A percentile compares a stretch with the other conserved stretches of the same genome.
Evolutionary conservation across 2,888 invertebrate genomes (phyloP).

Genomic region (Athripsodes cinereus): DNA sequence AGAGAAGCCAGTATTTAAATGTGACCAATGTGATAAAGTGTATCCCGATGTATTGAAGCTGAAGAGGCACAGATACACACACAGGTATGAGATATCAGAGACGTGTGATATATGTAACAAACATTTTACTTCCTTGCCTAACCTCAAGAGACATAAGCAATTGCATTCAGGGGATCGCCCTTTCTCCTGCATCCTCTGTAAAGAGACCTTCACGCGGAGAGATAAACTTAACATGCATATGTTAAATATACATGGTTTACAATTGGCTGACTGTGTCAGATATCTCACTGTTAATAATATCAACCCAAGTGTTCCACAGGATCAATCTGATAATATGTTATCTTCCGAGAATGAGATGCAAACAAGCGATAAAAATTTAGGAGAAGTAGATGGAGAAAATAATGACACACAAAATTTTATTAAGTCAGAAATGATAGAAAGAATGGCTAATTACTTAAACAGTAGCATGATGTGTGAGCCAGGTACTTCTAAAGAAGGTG

Average conservation of each 20-base stretch:
- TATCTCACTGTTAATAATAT: background rate
- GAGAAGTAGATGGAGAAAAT: too few relatives aligned
- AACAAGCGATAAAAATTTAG: too few relatives aligned
- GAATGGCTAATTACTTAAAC: too few relatives aligned
- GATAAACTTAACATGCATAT: background rate
- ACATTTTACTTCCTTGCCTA: background rate
- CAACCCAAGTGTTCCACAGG: background rate
- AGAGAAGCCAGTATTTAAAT: background rate
- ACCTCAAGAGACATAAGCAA: background rate
- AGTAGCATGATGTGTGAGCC: too few relatives aligned
- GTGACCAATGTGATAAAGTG: background rate
- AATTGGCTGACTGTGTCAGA: background rate
- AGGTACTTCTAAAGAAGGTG: too few relatives aligned
- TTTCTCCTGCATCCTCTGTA: background rate
- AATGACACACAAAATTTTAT: too few relatives aligned
- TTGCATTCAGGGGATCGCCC: background rate
- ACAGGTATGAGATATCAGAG: background rate
- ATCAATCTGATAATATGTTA: too few relatives aligned
- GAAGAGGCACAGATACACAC: background rate
- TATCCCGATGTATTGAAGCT: background rate
- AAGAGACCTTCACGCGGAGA: background rate
- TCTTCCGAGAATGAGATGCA: too few relatives aligned
- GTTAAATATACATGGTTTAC: background rate
- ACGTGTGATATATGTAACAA: background rate
- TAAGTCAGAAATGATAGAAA: too few relatives aligned